These are phyloP conservation scores for Acanthosepion esculentum DNA, from an alignment of 2,888 invertebrate species.

Conservation along the genomic window DNA sequence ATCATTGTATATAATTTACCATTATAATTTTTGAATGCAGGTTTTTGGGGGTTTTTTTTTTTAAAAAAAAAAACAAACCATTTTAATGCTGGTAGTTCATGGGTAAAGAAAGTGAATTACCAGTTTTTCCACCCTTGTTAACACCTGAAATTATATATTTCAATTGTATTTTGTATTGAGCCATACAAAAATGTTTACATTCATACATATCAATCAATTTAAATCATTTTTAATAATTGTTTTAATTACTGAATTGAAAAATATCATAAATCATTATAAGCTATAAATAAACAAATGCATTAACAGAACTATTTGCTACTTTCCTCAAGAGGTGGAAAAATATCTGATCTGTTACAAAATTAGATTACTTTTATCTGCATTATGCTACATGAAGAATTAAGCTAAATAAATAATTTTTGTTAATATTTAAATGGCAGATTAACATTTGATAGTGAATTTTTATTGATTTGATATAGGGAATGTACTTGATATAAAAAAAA, in stretches of 20 bases:
- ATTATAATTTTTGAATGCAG: neutral
- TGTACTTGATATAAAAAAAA: no score
- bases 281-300: neutral
- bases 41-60: neutral
- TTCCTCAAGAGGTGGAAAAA: neutral
- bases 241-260: neutral
- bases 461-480: no score
- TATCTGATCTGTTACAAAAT: neutral
- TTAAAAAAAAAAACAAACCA: no score
- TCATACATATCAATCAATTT: neutral
- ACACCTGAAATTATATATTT: neutral
- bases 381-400: no score
- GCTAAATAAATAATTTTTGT: no score
- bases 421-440: no score
- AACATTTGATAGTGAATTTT: no score
- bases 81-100: neutral
- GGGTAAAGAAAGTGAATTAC: neutral
- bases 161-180: neutral
- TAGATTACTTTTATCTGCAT: neutral
- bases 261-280: neutral
- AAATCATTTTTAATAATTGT: neutral
- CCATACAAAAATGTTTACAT: neutral
- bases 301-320: neutral
- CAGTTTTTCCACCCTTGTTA: neutral
- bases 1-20: slow-evolving; percentile 2